phyloP scores from a whole-genome alignment of 2,888 invertebrate genomes.

The Andrena fulva region DNA sequence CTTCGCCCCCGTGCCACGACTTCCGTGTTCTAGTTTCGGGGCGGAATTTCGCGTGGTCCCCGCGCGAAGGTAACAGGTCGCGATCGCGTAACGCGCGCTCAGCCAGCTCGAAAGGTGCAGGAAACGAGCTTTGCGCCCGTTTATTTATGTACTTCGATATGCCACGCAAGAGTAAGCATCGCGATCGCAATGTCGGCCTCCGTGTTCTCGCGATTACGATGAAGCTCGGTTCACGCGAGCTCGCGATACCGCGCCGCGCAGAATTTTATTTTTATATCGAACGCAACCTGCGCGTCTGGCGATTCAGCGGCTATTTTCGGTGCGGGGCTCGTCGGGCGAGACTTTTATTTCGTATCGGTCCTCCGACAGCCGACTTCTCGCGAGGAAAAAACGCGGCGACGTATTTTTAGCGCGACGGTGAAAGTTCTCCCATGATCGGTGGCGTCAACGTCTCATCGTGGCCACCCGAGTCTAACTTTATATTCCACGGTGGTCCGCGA shows the following conservation, averaged over 20 bases:
- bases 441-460: neutral
- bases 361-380: slow-evolving; percentile 15
- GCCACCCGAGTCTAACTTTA: slow-evolving; percentile 30
- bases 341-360: slow-evolving; percentile 27
- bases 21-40: too few relatives aligned
- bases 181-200: slow-evolving; percentile 72
- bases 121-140: slow-evolving; percentile 71
- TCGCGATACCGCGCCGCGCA: neutral
- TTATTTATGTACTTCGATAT: slow-evolving; percentile 73
- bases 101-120: slow-evolving; percentile 65
- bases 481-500: neutral
- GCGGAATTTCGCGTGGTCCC: neutral
- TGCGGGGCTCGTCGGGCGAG: neutral
- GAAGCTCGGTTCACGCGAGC: slow-evolving; percentile 56
- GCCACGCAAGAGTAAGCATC: slow-evolving; percentile 75
- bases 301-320: slow-evolving; percentile 37
- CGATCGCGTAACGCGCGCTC: slow-evolving; percentile 42
- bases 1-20: neutral
- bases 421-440: slow-evolving; percentile 58
- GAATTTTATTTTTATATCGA: slow-evolving; percentile 32
- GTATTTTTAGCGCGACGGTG: slow-evolving; percentile 60
- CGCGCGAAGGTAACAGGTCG: slow-evolving; percentile 11
- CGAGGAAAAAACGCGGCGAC: slow-evolving; percentile 48
- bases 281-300: neutral
- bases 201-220: slow-evolving; percentile 34